Evolutionary conservation across 2,888 invertebrate species (phyloP), one percentile per base, ranked within the genome.

Genomic region (Diploptera punctata): DNA sequence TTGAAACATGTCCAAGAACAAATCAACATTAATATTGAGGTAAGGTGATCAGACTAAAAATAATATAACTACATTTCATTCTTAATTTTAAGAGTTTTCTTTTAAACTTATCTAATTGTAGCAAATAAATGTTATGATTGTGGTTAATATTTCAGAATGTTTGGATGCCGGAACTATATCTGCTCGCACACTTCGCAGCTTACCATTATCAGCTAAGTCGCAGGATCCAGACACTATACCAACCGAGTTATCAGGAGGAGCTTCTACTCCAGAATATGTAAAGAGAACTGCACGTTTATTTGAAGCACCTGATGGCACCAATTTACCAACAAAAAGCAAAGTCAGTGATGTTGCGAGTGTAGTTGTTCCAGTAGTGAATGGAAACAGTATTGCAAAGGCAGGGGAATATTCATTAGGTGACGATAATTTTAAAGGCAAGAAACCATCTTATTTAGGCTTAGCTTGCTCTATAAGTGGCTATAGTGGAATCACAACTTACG

Each of bases 401-500:
- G 60, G 29, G 33, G 70, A 70, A 18, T 38, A 68, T 54, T 19
- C 52, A 24, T 24, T 62, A 26, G 65, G 65, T 38, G 52, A 52
- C 52, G 49, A 31, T 38, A 33, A 21, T 33, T 33, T 19, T 52
- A 18, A 77, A 77, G 72, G 80, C 18, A 93, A 93, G 81, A 91
- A 94, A 80, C 96, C 96, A 0, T 95, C 95, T 72, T 97, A 97
- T 81, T 84, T 97, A 71, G 94, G 93, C 79, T 84, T 97, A 75
- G 95, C 96, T 67, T 94, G 95, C 81, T 94, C 95, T 21, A 94
- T 96, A 68, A 95, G 93, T 84, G 96, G 96, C 3, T 97, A 97
- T 81, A 93, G 93, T 4, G 93, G 93, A 78, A 87, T 93, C 71
- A 94, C 93, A 5, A 93, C 94, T 73, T 95, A 95, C 87, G 93